These are phyloP conservation scores for Psophia crepitans DNA, from an alignment of 2,113 vertebrate species.

Conservation along the genomic window DNA sequence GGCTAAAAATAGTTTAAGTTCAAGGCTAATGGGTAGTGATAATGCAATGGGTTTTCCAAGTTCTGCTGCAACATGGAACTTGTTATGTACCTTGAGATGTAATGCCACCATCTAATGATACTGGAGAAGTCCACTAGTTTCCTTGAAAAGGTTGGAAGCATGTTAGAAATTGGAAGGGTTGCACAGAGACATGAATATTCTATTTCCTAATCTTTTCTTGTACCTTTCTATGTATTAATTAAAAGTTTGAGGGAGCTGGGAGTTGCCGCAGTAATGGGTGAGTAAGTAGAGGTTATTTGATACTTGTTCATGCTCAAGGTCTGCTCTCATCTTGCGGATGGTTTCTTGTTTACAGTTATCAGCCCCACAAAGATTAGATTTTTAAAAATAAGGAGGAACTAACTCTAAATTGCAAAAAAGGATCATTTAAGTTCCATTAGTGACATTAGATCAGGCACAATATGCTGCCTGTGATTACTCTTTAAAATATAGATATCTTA, in stretches of 20 bases:
- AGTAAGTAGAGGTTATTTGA: background rate
- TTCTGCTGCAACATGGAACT: background rate
- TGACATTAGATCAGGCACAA: background rate
- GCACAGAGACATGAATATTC: background rate
- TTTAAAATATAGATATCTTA: constrained; percentile 3
- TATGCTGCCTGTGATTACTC: background rate
- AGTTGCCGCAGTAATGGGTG: background rate
- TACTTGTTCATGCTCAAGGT: background rate
- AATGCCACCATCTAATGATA: background rate
- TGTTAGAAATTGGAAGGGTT: background rate
- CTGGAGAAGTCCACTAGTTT: background rate
- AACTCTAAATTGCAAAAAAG: background rate
- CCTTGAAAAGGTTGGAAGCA: background rate
- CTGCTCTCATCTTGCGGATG: background rate
- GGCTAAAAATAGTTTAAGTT: background rate
- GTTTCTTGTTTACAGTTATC: background rate
- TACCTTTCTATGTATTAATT: background rate
- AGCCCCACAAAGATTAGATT: background rate
- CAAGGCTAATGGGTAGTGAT: background rate
- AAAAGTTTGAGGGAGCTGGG: background rate
- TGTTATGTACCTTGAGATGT: background rate
- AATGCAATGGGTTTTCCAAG: background rate
- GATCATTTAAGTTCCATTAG: background rate
- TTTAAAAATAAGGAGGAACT: background rate
- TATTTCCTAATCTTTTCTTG: background rate